Percentiles rank a stretch among this genome's conserved stretches.
Conservation (phyloP, 2,888 invertebrate genomes). For the Malthinus seriepunctatus region DNA sequence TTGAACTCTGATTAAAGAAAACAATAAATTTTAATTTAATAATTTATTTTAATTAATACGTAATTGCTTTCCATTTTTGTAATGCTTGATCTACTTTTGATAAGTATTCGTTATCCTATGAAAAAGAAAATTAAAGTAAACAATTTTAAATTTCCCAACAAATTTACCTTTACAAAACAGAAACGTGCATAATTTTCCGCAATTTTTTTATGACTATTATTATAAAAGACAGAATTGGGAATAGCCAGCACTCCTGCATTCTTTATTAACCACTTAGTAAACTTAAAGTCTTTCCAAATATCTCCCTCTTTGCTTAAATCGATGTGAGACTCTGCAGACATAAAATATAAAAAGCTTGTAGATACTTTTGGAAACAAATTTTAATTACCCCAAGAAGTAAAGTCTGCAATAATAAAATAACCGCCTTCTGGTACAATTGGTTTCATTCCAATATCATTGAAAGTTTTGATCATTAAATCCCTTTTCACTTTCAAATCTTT, state of each 20-base stretch:
- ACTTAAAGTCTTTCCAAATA: slow-evolving; percentile 81
- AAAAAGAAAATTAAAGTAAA: background rate
- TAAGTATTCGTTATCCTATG: slow-evolving; percentile 1
- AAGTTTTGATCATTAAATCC: slow-evolving; percentile 75
- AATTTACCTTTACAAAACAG: slow-evolving; percentile 86
- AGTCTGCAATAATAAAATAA: slow-evolving; percentile 96
- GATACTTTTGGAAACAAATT: background rate
- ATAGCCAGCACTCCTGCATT: slow-evolving; percentile 91
- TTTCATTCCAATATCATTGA: slow-evolving; percentile 80
- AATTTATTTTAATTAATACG: background rate
- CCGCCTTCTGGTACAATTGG: slow-evolving; percentile 96
- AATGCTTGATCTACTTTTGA: background rate
- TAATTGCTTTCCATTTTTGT: background rate
- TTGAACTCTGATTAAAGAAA: background rate
- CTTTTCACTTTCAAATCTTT: slow-evolving; percentile 76
- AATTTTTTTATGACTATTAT: slow-evolving; percentile 73
- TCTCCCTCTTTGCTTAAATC: slow-evolving; percentile 72
- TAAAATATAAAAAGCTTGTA: background rate
- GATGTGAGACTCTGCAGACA: slow-evolving; percentile 62
- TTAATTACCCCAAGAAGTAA: slow-evolving; percentile 70
- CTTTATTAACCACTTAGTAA: slow-evolving; percentile 95
- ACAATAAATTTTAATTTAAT: background rate
- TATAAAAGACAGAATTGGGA: slow-evolving; percentile 94
- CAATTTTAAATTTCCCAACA: background rate
- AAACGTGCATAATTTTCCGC: slow-evolving; percentile 88